Evolutionary conservation across 1,140 invertebrate genomes (phyloP).

Genomic region (Drosophila varians): DNA sequence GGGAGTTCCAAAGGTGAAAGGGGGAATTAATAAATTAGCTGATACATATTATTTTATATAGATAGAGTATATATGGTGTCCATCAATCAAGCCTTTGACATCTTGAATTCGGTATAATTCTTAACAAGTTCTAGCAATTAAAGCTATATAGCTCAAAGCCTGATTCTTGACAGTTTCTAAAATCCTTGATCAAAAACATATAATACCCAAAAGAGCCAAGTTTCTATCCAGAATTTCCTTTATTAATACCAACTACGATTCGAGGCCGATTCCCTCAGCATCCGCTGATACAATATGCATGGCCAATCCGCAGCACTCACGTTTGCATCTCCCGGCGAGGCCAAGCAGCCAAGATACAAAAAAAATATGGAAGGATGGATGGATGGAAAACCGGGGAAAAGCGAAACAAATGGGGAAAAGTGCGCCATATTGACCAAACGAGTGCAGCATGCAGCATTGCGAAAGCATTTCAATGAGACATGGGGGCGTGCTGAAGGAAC

Average conservation of each 20-base stretch:
- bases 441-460: conserved; percentile 60
- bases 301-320: conserved; percentile 38
- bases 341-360: conserved; percentile 4
- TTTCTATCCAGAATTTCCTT: not conserved
- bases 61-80: too few relatives aligned
- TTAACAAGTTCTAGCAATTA: too few relatives aligned
- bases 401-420: conserved; percentile 51
- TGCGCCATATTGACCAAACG: conserved; percentile 77
- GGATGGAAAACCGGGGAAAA: conserved; percentile 9
- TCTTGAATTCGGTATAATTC: too few relatives aligned
- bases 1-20: too few relatives aligned
- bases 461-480: conserved; percentile 53
- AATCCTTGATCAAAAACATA: not conserved
- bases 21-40: too few relatives aligned
- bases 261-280: conserved; percentile 8
- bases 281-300: conserved; percentile 19
- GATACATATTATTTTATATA: too few relatives aligned
- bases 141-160: too few relatives aligned
- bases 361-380: too few relatives aligned
- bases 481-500: conserved; percentile 10
- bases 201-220: not conserved
- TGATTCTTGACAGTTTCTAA: too few relatives aligned
- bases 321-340: conserved; percentile 43
- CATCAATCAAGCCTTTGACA: too few relatives aligned
- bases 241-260: conserved; percentile 24